Evolutionary conservation across 1,140 invertebrate species (phyloP), one percentile per base, ranked within the genome.

Genomic region (Octopus bimaculoides): DNA sequence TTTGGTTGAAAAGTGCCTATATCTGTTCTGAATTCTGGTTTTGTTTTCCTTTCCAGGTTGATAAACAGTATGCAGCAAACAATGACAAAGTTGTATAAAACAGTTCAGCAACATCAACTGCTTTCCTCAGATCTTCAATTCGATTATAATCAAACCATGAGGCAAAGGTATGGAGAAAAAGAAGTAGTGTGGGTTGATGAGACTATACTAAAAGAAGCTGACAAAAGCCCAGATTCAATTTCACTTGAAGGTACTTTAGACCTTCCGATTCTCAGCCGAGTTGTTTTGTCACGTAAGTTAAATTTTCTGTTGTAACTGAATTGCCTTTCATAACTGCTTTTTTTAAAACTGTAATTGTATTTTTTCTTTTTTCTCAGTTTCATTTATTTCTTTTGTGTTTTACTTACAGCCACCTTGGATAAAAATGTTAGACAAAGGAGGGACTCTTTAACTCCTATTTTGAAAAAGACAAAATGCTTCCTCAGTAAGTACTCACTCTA

Each of bases 131-230:
- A 87, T 74, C 79, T 88, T 6, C 54, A 74, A 10, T 55, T 78
- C 0, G 81, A 82, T 10, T 87, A 84, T 80, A 77, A 82, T 71
- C 66, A 71, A n/a, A 71, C 69, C 6, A 80, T 86, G n/a, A 79
- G 81, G 56, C 76, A 80, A 41, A 55, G 83, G 74, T 80, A 84
- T 56, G 85, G 82, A 10, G 84, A 84, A 54, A 71, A 82, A 53
- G 86, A 86, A 52, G 82, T 88, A n/a, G 76, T 80, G 4, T 88
- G 86, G 85, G 84, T 79, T n/a, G 81, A 82, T 52, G 84, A 84
- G 26, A 17, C 17, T 14, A 41, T 41, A 41, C 5, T 12, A 9
- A 14, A 71, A 12, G 14, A 71, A 6, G 14, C 17, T 20, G 26
- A 71, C 26, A 5, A 8, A 14, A 17, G 7, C 5, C 17, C 6